These are phyloP conservation scores for Coelogynopora nodosa DNA, from an alignment of 2,888 invertebrate genomes.

Conservation along the genomic window DNA sequence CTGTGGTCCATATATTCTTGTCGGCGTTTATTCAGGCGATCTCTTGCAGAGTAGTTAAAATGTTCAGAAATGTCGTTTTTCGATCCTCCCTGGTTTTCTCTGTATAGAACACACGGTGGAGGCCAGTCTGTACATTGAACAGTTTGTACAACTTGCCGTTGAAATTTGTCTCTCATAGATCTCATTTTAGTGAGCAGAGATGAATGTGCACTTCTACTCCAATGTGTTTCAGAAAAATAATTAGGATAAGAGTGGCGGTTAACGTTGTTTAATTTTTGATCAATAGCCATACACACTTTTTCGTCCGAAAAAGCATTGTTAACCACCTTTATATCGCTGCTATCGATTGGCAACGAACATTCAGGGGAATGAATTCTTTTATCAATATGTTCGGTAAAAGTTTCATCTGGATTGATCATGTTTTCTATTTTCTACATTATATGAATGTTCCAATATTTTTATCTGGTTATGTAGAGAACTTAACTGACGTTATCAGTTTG, in stretches of 20 bases:
- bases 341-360: too few species aligned
- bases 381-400: too few species aligned
- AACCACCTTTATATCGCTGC: too few species aligned
- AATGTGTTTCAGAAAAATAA: background rate
- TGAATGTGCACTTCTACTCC: background rate
- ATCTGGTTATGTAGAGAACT: too few species aligned
- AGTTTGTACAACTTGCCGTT: slow-evolving; percentile 32
- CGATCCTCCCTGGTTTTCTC: slow-evolving; percentile 1
- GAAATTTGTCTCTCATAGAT: slow-evolving; percentile 37
- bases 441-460: too few species aligned
- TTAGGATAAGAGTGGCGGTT: background rate
- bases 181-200: background rate
- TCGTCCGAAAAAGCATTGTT: too few species aligned
- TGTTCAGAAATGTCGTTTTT: background rate
- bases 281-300: too few species aligned
- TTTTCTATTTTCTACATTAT: too few species aligned
- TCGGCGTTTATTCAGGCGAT: background rate
- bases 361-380: too few species aligned
- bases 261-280: background rate
- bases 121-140: slow-evolving; percentile 37
- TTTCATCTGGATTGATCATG: too few species aligned
- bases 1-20: background rate
- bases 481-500: too few species aligned
- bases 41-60: slow-evolving; percentile 20
- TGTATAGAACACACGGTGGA: slow-evolving; percentile 28